Conservation (phyloP, 2,797 vertebrate genomes). For the Ctenopoma multispine region DNA sequence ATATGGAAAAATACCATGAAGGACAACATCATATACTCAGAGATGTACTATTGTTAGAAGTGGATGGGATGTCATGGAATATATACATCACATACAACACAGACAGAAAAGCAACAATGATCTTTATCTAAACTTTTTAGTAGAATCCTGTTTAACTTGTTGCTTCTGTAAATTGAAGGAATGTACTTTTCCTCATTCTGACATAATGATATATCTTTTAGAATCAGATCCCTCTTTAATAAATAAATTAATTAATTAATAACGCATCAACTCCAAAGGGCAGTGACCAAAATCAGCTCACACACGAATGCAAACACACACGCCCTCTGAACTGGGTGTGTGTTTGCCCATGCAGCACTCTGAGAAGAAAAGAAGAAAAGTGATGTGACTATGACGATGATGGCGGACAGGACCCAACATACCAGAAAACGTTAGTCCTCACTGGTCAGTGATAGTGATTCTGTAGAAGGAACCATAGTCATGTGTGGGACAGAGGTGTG, state of each 20-base stretch:
- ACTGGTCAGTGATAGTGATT: slow-evolving; percentile 99
- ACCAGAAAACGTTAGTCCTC: slow-evolving; percentile 94
- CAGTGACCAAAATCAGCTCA: slow-evolving; percentile 24
- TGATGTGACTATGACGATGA: slow-evolving; percentile 30
- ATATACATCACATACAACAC: slow-evolving; percentile 45
- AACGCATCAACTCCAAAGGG: slow-evolving; percentile 7
- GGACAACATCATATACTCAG: slow-evolving; percentile 37
- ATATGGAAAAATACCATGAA: neutral
- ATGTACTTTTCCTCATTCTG: neutral
- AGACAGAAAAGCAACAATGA: slow-evolving; percentile 35
- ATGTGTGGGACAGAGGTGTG: slow-evolving; percentile 83
- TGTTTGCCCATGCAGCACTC: slow-evolving; percentile 69
- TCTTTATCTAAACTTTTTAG: slow-evolving; percentile 14
- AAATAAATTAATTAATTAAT: slow-evolving; percentile 7
- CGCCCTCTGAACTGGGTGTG: slow-evolving; percentile 37
- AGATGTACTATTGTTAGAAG: slow-evolving; percentile 17
- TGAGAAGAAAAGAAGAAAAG: slow-evolving; percentile 46
- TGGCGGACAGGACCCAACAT: slow-evolving; percentile 85
- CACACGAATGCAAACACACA: slow-evolving; percentile 56
- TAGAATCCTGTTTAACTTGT: neutral
- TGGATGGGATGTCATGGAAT: slow-evolving; percentile 51
- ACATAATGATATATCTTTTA: neutral
- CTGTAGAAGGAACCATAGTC: slow-evolving; percentile 94
- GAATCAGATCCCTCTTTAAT: too few relatives aligned
- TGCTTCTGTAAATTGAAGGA: slow-evolving; percentile 13